A percentile compares a stretch with the other conserved stretches of the same genome.
Conservation (phyloP, 1,140 invertebrate genomes). For the Drosophila nigromelanica region DNA sequence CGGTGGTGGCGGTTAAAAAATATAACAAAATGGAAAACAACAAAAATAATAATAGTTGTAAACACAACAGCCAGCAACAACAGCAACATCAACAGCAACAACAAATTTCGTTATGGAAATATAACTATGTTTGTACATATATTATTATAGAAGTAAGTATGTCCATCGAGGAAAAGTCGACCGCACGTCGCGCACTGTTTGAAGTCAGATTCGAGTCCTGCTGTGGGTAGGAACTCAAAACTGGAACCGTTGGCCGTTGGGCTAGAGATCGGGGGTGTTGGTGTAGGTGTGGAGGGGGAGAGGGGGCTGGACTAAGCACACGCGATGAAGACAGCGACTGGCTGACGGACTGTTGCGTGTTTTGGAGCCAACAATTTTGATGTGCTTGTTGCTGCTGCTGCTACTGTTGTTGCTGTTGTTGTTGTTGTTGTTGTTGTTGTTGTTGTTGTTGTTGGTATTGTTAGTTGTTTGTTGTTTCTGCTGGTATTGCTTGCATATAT, state of each 20-base stretch:
- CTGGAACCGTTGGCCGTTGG: conserved; percentile 10
- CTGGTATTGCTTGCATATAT: conserved; percentile 33
- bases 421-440: conserved; percentile 20
- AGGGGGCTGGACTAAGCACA: conserved; percentile 14
- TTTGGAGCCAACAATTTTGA: conserved; percentile 72
- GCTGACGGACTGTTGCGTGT: conserved; percentile 75
- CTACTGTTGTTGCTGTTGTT: conserved; percentile 15
- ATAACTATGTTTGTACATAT: conserved; percentile 27
- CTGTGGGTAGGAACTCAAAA: conserved; percentile 32
- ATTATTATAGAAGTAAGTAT: conserved; percentile 8
- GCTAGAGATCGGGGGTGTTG: not conserved
- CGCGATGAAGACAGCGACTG: conserved; percentile 52
- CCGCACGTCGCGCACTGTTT: conserved; percentile 53
- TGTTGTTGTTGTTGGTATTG: conserved; percentile 22
- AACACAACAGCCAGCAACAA: not conserved
- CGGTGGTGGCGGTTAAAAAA: conserved; percentile 50
- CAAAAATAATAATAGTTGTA: conserved; percentile 20
- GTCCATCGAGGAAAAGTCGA: conserved; percentile 39
- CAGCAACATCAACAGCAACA: conserved; percentile 3
- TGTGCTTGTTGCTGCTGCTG: conserved; percentile 50
- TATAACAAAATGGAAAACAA: conserved; percentile 37
- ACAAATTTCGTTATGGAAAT: conserved; percentile 61
- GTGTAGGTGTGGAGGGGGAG: not conserved
- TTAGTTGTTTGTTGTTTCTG: conserved; percentile 20
- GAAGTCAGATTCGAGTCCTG: conserved; percentile 50